Conservation (phyloP, 1,140 invertebrate species). For the Lepidurus arcticus region DNA sequence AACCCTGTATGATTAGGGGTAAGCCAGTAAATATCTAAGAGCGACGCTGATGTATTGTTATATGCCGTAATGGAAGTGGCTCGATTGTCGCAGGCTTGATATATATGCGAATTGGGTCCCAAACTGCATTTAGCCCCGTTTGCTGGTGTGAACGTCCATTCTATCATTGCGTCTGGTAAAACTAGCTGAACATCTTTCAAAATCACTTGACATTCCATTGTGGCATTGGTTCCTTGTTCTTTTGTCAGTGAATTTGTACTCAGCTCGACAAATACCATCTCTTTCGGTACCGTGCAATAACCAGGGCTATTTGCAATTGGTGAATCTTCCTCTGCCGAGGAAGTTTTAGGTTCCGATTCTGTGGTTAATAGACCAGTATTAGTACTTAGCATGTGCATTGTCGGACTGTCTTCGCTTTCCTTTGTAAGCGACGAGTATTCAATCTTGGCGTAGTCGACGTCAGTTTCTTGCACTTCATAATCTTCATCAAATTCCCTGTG, state of each 20-base stretch:
- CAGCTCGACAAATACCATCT: neutral
- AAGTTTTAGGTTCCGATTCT: neutral
- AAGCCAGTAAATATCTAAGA: neutral
- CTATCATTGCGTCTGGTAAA: neutral
- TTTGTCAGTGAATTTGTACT: neutral
- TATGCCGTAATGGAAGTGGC: neutral
- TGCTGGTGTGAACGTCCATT: neutral
- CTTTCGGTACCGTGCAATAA: neutral
- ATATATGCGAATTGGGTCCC: neutral
- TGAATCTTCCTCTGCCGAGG: neutral
- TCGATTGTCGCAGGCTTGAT: neutral
- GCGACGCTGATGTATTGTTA: neutral
- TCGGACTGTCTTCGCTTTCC: too few species aligned
- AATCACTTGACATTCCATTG: neutral
- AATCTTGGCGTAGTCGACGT: too few species aligned
- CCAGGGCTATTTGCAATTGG: neutral
- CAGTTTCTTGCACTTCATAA: too few species aligned
- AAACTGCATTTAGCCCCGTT: neutral
- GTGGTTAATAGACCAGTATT: neutral
- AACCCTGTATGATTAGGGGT: neutral
- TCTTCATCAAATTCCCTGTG: too few species aligned
- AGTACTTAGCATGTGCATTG: too few species aligned
- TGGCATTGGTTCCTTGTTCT: neutral
- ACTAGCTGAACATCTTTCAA: neutral
- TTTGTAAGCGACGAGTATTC: too few species aligned